These are phyloP conservation scores for Phthorimaea operculella DNA, from an alignment of 1,140 invertebrate species.

Conservation along the genomic window DNA sequence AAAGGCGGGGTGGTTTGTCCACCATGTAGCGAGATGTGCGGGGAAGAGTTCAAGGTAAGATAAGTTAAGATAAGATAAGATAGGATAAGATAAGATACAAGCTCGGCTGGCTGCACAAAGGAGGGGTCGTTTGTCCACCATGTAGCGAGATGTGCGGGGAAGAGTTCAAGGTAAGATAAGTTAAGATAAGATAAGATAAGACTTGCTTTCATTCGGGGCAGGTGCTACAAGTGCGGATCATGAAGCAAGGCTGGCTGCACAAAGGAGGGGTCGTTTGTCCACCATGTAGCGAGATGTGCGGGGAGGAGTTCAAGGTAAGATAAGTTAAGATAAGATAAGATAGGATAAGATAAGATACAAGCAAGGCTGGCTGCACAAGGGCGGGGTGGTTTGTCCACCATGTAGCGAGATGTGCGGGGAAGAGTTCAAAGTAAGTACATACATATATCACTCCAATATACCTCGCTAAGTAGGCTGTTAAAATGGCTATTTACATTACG, in stretches of 20 bases:
- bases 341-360: too few relatives aligned
- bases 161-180: conserved; percentile 66
- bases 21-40: conserved; percentile 88
- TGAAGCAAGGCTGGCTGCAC: conserved; percentile 89
- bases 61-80: too few relatives aligned
- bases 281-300: conserved; percentile 88
- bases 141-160: conserved; percentile 87
- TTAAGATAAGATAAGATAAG: too few relatives aligned
- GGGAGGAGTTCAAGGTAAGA: conserved; percentile 67
- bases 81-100: too few relatives aligned
- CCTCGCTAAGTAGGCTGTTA: too few relatives aligned
- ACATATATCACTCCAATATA: too few relatives aligned
- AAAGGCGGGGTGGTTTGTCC: conserved; percentile 93
- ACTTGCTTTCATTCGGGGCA: conserved; percentile 90
- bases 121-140: conserved; percentile 90
- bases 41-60: conserved; percentile 66
- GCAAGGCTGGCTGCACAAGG: conserved; percentile 93
- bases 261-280: conserved; percentile 93
- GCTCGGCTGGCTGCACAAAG: conserved; percentile 93
- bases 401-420: conserved; percentile 87
- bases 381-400: conserved; percentile 90
- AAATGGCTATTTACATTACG: too few relatives aligned
- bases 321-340: too few relatives aligned
- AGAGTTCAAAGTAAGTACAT: too few relatives aligned
- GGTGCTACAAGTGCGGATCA: conserved; percentile 83